Base-by-base conservation (phyloP, 2,113 vertebrate species). In the Scopus umbretta region DNA sequence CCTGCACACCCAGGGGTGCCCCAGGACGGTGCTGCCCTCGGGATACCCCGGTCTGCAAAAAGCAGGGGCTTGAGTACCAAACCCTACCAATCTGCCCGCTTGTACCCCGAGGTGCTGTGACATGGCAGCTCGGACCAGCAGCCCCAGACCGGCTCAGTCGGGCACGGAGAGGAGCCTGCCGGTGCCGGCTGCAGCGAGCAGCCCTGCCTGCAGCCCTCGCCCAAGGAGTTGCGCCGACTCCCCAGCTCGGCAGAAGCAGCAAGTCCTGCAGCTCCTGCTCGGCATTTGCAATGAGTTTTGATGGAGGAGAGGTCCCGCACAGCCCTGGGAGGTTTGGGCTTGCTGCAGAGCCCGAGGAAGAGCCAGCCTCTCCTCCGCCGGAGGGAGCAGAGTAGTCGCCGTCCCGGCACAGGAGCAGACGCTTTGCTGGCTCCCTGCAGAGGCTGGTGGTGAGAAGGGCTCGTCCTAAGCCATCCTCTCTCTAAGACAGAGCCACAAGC, bases 61-160 rank as follows among this genome's bases (percentile, higher is more conserved):
- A 25, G 3, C 40, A 25, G 45, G 63, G 62, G 30, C 5, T 21
- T 10, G 32, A 23, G 34, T 5, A 40, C 5, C 52, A 49, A 82
- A 49, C 16, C 75, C 80, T 3, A 2, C 32, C 6, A 1, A 11
- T 3, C 17, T 21, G 45, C 70, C 42, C 0, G 2, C 38, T 6
- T 6, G 52, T 8, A 6, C 23, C 29, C 1, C 1, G 20, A 19
- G 75, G 34, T 15, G 75, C 74, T 7, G 73, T 3, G 19, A 40
- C 2, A 1, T 1, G 2, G 45, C 2, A 42, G 29, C 76, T 72
- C 0, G 0, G 36, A 26, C 4, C 47, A 32, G 55, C 9, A 79
- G 65, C 65, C 27, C 82, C 70, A 53, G 8, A 71, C 3, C 52
- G 26, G 70, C 59, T 25, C 2, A 1, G 55, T 29, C 3, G 34